Conservation (phyloP, 2,888 invertebrate genomes). For the Melanophora roralis region DNA sequence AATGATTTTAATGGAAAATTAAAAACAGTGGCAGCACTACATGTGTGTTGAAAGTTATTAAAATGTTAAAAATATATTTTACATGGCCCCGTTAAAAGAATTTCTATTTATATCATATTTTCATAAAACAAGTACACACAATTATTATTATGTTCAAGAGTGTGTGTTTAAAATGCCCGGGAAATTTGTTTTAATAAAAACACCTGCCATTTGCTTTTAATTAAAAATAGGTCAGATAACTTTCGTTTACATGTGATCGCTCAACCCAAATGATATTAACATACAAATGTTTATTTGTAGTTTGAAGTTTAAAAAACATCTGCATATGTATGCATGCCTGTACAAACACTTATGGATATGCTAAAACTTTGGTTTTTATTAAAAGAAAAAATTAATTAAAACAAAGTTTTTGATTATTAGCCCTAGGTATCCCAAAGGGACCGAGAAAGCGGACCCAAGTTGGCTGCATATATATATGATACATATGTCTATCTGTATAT, state of each 20-base stretch:
- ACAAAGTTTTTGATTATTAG: no score
- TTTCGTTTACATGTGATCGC: neutral
- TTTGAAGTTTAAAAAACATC: no score
- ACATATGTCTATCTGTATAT: no score
- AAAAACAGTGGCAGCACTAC: neutral
- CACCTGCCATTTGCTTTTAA: constrained; percentile 16
- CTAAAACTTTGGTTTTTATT: no score
- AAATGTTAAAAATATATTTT: no score
- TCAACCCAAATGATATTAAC: neutral
- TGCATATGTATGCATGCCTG: no score
- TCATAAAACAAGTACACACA: constrained; percentile 11
- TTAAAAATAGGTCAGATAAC: neutral
- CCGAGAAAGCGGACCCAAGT: no score
- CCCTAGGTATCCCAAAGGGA: no score
- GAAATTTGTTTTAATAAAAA: constrained; percentile 25
- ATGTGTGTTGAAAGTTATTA: neutral
- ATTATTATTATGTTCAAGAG: neutral
- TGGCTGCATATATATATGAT: no score
- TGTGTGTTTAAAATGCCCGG: constrained; percentile 23
- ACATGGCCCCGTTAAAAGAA: neutral
- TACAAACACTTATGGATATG: no score
- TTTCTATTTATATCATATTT: neutral
- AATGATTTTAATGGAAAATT: neutral
- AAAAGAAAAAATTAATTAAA: no score
- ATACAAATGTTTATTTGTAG: no score